Percentiles rank a stretch among this genome's conserved stretches.
phyloP scores from a whole-genome alignment of 2,888 invertebrate genomes.

The Anticlea derivata region DNA sequence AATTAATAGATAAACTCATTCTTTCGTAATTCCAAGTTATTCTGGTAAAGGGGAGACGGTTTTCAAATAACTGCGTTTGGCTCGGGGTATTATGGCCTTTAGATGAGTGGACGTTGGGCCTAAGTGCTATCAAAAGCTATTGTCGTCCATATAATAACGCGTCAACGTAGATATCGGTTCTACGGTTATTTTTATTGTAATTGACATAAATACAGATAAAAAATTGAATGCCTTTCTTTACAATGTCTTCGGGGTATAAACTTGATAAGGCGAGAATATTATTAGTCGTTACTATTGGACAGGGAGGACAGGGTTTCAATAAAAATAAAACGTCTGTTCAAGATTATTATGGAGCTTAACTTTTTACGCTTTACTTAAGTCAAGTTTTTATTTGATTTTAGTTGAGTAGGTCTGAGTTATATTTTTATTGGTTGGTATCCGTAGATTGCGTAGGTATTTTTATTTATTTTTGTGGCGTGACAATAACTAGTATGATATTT shows the following conservation, averaged over 20 bases:
- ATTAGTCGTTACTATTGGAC: conserved; percentile 23
- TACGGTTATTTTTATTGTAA: conserved; percentile 51
- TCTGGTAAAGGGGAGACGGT: too few species aligned
- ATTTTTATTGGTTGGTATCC: not conserved
- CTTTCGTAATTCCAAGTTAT: too few species aligned
- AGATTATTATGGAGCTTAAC: conserved; percentile 29
- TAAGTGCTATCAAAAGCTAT: conserved; percentile 43
- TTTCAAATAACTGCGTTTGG: too few species aligned
- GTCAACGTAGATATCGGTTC: conserved; percentile 31
- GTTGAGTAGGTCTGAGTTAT: not conserved
- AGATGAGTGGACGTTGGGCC: not conserved
- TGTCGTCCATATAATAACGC: conserved; percentile 30
- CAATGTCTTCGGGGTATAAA: conserved; percentile 46
- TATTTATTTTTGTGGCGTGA: too few species aligned
- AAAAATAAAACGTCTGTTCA: conserved; percentile 31
- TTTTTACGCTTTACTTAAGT: conserved; percentile 28
- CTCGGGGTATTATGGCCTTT: too few species aligned
- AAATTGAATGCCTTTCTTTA: conserved; percentile 37
- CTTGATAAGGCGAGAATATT: conserved; percentile 48
- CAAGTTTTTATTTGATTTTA: conserved; percentile 13
- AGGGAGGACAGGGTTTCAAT: conserved; percentile 27
- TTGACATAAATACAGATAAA: conserved; percentile 50
- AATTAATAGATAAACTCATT: too few species aligned
- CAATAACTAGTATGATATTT: too few species aligned
- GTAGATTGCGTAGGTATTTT: not conserved